phyloP scores from a whole-genome alignment of 2,797 vertebrate genomes.

The Vespertilio murinus region DNA sequence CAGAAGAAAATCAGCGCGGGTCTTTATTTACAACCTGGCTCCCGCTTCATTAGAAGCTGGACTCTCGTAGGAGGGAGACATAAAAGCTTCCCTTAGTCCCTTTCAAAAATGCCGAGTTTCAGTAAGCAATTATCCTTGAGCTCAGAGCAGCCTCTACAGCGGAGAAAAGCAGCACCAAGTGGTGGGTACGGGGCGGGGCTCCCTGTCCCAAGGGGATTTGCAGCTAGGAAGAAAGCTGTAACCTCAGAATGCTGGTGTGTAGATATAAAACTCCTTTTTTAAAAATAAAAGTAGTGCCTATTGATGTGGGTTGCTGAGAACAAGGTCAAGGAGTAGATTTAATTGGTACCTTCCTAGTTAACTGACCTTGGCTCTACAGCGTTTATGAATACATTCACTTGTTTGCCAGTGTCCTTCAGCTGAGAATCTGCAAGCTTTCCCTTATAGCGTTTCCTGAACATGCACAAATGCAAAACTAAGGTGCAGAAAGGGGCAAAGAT shows the following conservation, averaged over 20 bases:
- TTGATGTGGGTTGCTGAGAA: neutral
- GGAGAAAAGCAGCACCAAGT: neutral
- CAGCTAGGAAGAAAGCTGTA: neutral
- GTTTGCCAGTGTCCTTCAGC: neutral
- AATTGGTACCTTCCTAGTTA: neutral
- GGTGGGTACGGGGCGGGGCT: rapidly evolving
- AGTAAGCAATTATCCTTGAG: neutral
- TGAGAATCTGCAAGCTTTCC: neutral
- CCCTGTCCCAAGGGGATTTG: neutral
- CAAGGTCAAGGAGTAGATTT: neutral
- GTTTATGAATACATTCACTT: neutral
- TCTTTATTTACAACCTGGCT: conserved; percentile 28
- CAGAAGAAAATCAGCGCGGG: conserved; percentile 12
- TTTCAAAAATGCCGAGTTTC: neutral
- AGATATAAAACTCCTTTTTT: neutral
- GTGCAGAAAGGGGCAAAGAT: neutral
- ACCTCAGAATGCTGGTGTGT: neutral
- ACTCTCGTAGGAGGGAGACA: neutral
- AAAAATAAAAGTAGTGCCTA: neutral
- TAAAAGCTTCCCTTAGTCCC: neutral
- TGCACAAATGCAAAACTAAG: conserved; percentile 16
- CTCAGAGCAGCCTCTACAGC: neutral
- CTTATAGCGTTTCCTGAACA: neutral
- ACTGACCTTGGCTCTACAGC: neutral
- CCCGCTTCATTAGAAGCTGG: neutral